Percentiles rank a stretch among this genome's conserved stretches.
Conservation (phyloP, 1,140 invertebrate species). For the Halictus rubicundus region DNA sequence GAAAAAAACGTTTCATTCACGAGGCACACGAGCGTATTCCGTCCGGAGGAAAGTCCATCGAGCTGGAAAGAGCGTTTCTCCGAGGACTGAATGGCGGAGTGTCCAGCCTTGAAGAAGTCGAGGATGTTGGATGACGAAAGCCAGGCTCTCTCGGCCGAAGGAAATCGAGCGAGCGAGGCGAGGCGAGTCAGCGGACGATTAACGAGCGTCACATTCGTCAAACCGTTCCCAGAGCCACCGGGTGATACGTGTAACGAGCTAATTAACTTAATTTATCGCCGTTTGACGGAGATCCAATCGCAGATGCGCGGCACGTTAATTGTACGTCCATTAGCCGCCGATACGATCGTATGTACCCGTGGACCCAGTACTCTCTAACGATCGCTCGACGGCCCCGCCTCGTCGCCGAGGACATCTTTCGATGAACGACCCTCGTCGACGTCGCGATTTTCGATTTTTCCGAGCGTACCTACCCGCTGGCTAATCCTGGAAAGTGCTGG, state of each 20-base stretch:
- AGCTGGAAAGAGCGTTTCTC: neutral
- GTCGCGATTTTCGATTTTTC: conserved; percentile 41
- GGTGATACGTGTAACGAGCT: conserved; percentile 70
- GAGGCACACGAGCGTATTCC: neutral
- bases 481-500: neutral
- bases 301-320: conserved; percentile 72
- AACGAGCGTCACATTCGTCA: conserved; percentile 70
- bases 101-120: conserved; percentile 8
- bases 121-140: conserved; percentile 19
- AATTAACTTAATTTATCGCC: conserved; percentile 76
- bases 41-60: neutral
- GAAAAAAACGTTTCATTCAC: neutral
- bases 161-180: conserved; percentile 22
- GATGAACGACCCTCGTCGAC: conserved; percentile 30
- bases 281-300: conserved; percentile 71
- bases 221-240: conserved; percentile 56
- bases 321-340: conserved; percentile 71
- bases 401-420: conserved; percentile 39
- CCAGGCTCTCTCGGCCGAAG: conserved; percentile 8
- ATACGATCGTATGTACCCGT: conserved; percentile 66
- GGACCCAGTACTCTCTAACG: conserved; percentile 60
- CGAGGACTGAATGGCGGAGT: neutral
- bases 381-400: conserved; percentile 68
- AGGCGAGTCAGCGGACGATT: conserved; percentile 50
- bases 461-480: neutral